phyloP scores from a whole-genome alignment of 2,797 vertebrate genomes.

The Tadarida brasiliensis region DNA sequence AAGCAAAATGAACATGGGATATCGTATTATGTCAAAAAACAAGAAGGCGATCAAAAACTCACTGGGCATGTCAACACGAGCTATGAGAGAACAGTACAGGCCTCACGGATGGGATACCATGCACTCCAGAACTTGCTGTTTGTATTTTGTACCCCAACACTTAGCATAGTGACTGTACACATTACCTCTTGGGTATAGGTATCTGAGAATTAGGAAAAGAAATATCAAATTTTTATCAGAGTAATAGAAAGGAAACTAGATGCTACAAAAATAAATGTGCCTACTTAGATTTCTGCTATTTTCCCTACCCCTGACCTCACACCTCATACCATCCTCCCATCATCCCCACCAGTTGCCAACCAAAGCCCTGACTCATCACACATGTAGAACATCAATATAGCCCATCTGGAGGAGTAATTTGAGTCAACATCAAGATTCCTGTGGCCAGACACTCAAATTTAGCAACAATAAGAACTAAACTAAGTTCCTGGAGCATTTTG shows the following conservation, averaged over 20 bases:
- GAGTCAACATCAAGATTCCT: not conserved
- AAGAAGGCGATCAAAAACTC: not conserved
- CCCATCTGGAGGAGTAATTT: not conserved
- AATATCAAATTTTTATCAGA: not conserved
- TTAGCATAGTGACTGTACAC: not conserved
- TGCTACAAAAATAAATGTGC: not conserved
- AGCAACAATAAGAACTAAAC: not conserved
- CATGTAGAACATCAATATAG: not conserved
- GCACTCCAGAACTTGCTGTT: not conserved
- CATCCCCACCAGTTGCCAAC: not conserved
- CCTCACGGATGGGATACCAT: not conserved
- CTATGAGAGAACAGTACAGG: not conserved
- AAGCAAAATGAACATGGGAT: not conserved
- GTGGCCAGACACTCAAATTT: not conserved
- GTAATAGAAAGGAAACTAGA: not conserved
- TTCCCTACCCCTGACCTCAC: not conserved
- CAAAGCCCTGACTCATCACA: not conserved
- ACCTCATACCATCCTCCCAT: not conserved
- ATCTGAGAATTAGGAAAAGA: not conserved
- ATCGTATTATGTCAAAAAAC: not conserved
- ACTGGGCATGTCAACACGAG: not conserved
- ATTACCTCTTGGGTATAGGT: not conserved
- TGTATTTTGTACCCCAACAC: not conserved
- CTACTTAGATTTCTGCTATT: not conserved
- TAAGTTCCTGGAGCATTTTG: not conserved